Conservation (phyloP, 2,797 vertebrate species). For the Staurois parvus region DNA sequence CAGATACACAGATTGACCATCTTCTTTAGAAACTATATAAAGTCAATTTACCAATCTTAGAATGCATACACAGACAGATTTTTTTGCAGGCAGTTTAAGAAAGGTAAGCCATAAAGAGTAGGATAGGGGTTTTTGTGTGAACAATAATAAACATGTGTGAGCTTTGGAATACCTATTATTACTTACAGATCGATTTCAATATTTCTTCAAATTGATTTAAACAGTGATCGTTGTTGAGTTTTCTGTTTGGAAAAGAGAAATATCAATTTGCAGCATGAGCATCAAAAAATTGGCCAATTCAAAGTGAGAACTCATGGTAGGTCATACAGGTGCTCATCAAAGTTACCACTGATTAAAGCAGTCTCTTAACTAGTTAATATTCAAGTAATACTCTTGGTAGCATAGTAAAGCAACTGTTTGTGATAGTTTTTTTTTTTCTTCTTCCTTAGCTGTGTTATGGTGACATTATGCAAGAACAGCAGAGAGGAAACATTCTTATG, state of each 20-base stretch:
- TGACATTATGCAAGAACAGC: slow-evolving; percentile 67
- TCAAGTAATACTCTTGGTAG: not conserved
- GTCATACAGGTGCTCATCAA: not conserved
- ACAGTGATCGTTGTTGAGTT: not conserved
- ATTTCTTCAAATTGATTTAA: not conserved
- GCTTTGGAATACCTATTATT: not conserved
- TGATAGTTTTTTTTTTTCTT: slow-evolving; percentile 57
- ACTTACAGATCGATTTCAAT: not conserved
- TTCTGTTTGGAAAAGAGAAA: not conserved
- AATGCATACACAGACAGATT: too few species aligned
- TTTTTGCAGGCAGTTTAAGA: not conserved
- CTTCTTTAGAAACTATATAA: too few species aligned
- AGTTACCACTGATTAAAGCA: not conserved
- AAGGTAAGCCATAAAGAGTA: not conserved
- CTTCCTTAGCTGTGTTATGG: slow-evolving; percentile 68
- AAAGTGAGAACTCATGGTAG: not conserved
- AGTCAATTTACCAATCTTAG: too few species aligned
- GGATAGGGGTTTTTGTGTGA: not conserved
- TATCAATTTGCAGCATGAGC: not conserved
- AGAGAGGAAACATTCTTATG: slow-evolving; percentile 71
- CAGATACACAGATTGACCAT: too few species aligned
- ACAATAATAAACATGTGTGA: not conserved
- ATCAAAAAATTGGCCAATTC: not conserved
- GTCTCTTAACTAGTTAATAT: not conserved
- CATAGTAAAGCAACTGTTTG: slow-evolving; percentile 52